Evolutionary conservation across 1,140 invertebrate genomes (phyloP), one percentile per base, ranked within the genome.

Genomic region (Patella vulgata): DNA sequence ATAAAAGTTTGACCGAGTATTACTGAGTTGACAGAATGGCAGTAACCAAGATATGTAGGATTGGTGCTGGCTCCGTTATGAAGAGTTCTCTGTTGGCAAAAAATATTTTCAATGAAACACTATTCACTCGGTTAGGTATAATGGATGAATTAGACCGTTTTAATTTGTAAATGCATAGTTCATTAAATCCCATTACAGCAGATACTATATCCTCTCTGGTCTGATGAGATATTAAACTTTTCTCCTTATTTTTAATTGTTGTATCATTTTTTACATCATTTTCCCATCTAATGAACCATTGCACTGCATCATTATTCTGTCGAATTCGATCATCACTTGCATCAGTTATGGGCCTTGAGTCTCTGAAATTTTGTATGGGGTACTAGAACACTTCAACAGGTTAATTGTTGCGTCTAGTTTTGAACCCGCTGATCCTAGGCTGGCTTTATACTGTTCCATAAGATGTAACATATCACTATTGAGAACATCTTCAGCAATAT

Each of bases 401-500:
- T 53, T 46, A 21, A 64, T 63, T 4, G 23, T 36, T 3, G 60
- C 55, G 30, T 68, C 27, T 19, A 63, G 23, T 11, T 8, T 28
- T n/a, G 12, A 6, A 21, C 53, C 44, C 9, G 39, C 56, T 19
- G 42, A 14, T 14, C 59, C 65, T 2, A 58, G 43, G 42, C 14
- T 4, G 1, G 21, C 14, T 33, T 66, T 30, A 23, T 66, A 63
- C 3, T 0, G 2, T 19, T 39, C 51, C 52, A 66, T 51, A 4
- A 59, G 28, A 54, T 63, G 5, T n/a, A 63, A 39, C 59, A 64
- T 63, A 33, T 63, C 52, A 3, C 2, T 6, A 28, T 59, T 46
- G 9, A 68, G 30, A 1, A 59, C 43, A 6, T 68, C 66, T 46
- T 68, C 66, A 17, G 55, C 66, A 8, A 68, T 25, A 9, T 63